Evolutionary conservation across 2,113 vertebrate species (phyloP).

Genomic region (Zapus hudsonius): DNA sequence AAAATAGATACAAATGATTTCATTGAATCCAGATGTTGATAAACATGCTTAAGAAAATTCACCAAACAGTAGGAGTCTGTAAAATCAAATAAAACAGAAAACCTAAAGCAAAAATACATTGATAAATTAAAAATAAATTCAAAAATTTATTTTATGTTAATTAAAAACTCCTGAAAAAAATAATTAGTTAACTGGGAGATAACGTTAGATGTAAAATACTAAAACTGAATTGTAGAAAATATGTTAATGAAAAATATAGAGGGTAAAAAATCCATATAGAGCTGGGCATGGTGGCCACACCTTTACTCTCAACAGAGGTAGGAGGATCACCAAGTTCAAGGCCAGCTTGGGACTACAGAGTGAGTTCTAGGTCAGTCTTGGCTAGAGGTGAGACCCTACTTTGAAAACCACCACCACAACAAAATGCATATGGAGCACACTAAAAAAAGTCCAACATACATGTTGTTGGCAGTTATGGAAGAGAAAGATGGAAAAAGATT

Average conservation of each 20-base stretch:
- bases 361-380: too few species aligned
- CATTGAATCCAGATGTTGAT: neutral
- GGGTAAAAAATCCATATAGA: neutral
- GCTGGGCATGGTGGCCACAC: too few species aligned
- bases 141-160: neutral
- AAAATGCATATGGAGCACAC: neutral
- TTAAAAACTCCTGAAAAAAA: neutral
- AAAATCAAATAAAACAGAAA: conserved; percentile 6
- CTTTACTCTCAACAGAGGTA: too few species aligned
- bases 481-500: neutral
- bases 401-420: too few species aligned
- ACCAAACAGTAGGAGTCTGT: neutral
- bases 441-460: neutral
- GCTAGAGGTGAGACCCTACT: too few species aligned
- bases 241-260: neutral
- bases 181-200: neutral
- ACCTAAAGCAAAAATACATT: neutral
- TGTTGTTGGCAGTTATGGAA: neutral
- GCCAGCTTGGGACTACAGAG: too few species aligned
- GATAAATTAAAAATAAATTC: neutral
- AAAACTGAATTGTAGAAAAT: neutral
- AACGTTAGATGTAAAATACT: neutral
- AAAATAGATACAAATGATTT: neutral
- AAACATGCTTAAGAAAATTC: conserved; percentile 38
- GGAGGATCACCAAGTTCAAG: too few species aligned